Percentiles rank a stretch among this genome's conserved stretches.
Evolutionary conservation across 2,113 vertebrate genomes (phyloP).

Genomic region (Microcebus ravelobensis): DNA sequence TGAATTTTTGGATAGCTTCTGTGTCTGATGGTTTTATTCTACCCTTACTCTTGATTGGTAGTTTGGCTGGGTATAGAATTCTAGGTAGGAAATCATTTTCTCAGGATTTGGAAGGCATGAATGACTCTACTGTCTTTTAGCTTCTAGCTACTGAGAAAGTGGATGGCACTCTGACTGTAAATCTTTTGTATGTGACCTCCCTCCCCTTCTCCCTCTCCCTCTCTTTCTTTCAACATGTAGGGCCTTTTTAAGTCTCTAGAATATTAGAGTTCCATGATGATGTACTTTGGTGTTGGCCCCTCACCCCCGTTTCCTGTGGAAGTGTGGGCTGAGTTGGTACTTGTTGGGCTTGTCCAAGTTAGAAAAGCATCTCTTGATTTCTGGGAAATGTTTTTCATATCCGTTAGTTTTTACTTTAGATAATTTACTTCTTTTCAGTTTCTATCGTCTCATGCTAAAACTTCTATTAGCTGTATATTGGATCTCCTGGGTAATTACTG

Average conservation of each 20-base stretch:
- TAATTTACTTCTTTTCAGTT: not conserved
- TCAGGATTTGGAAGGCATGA: not conserved
- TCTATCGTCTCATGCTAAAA: not conserved
- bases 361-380: not conserved
- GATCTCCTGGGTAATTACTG: not conserved
- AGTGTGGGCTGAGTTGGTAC: not conserved
- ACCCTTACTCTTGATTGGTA: not conserved
- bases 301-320: not conserved
- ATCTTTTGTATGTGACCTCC: not conserved
- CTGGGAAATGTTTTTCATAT: not conserved
- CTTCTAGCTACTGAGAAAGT: not conserved
- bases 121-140: not conserved
- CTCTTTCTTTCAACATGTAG: not conserved
- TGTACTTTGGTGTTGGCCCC: not conserved
- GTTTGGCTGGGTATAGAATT: slow-evolving; percentile 24
- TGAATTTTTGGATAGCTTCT: not conserved
- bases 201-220: too few species aligned
- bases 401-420: not conserved
- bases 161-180: not conserved
- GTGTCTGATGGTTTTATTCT: not conserved
- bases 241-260: not conserved
- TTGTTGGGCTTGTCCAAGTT: not conserved
- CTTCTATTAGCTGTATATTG: not conserved
- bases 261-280: not conserved
- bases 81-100: not conserved